A percentile compares a stretch with the other conserved stretches of the same genome.
phyloP scores from a whole-genome alignment of 2,797 vertebrate species.

The Sparus aurata region DNA sequence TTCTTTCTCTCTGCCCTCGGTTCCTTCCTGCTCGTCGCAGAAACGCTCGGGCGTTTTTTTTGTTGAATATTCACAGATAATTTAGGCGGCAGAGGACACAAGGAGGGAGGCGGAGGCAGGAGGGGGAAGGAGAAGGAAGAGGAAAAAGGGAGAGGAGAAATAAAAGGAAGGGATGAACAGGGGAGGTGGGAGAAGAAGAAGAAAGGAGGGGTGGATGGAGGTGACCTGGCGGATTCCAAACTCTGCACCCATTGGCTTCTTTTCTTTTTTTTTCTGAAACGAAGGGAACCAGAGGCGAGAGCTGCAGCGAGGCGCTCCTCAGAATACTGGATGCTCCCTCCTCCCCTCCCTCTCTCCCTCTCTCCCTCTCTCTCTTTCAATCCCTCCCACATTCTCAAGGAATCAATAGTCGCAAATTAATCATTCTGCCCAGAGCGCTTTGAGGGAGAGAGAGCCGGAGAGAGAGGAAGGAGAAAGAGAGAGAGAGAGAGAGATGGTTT shows the following conservation, averaged over 20 bases:
- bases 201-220: conserved; percentile 25
- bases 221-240: conserved; percentile 52
- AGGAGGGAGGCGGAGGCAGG: conserved; percentile 5
- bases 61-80: conserved; percentile 60
- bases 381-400: conserved; percentile 78
- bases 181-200: conserved; percentile 1
- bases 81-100: conserved; percentile 36
- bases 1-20: conserved; percentile 29
- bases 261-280: conserved; percentile 51
- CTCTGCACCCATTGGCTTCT: conserved; percentile 58
- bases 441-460: conserved; percentile 50
- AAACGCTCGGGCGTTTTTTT: conserved; percentile 36
- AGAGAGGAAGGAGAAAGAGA: conserved; percentile 31
- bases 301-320: conserved; percentile 89
- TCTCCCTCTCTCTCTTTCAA: conserved; percentile 47
- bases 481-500: conserved; percentile 57
- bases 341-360: conserved; percentile 21
- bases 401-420: conserved; percentile 91
- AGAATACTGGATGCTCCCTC: conserved; percentile 89
- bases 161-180: background rate
- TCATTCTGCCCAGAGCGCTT: conserved; percentile 82
- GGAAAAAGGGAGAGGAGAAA: background rate
- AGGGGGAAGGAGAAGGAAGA: background rate
- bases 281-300: conserved; percentile 74
- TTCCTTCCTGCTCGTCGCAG: conserved; percentile 55